Evolutionary conservation across 2,113 vertebrate genomes (phyloP), one percentile per base, ranked within the genome.

Genomic region (Nothoprocta perdicaria): DNA sequence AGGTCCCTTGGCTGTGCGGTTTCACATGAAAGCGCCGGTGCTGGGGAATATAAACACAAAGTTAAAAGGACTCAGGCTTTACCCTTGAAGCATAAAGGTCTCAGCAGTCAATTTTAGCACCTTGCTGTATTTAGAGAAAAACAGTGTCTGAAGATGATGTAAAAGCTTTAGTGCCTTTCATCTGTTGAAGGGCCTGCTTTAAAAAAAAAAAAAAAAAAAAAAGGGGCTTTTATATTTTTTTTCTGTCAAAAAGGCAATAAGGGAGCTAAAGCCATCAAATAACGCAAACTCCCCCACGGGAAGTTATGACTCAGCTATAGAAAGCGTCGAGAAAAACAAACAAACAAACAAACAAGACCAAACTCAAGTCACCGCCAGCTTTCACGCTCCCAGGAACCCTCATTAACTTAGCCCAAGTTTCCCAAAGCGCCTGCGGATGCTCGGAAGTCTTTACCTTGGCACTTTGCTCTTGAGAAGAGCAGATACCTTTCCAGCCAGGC

Each of bases 51-150:
- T 23, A 57, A 85, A 83, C 12, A 2, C 0, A 45, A 85, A 85
- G 75, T 77, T 80, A 24, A 53, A 85, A 75, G 60, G 75, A 27
- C 17, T 5, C 85, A 78, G 29, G 74, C n/a, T 93, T 62, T 86
- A 67, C 60, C 76, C 83, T 94, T 75, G 89, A 68, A 84, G 75
- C 3, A 19, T 17, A 26, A 88, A 86, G 72, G 73, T 73, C 83
- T 79, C 48, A 23, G 72, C 80, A 75, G 68, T 63, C 74, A 76
- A 29, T 80, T 93, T 89, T 26, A 77, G 66, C 41, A 80, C 45
- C 41, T 17, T 15, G 10, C 55, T 58, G 38, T 66, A 80, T 88
- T 61, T 16, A 71, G 55, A 72, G 79, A 65, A 84, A 85, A 66
- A 21, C 16, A 8, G 0, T 75, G 46, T 33, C 50, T 66, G 75